phyloP scores from a whole-genome alignment of 2,113 vertebrate genomes.

The Hiodon tergisus region DNA sequence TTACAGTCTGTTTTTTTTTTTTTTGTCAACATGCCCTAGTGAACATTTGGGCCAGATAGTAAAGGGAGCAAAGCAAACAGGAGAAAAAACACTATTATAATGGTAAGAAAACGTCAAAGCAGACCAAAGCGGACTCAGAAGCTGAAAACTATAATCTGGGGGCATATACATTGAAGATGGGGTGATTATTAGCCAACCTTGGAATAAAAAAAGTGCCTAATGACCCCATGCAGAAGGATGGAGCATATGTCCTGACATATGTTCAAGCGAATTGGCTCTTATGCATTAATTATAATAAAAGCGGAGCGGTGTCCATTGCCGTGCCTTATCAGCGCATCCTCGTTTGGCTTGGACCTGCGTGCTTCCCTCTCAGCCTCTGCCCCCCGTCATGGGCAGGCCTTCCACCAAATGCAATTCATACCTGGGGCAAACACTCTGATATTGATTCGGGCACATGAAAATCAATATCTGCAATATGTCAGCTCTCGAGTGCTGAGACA shows the following conservation, averaged over 20 bases:
- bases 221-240: conserved; percentile 3
- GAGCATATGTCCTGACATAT: conserved; percentile 42
- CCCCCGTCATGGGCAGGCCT: not conserved
- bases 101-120: not conserved
- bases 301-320: conserved; percentile 20
- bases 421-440: conserved; percentile 18
- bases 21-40: not conserved
- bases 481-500: conserved; percentile 46
- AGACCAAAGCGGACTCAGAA: not conserved
- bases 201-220: conserved; percentile 23
- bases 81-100: not conserved
- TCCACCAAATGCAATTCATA: conserved; percentile 6
- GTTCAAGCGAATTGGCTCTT: conserved; percentile 25
- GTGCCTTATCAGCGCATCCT: conserved; percentile 25
- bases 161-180: not conserved
- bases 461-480: conserved; percentile 62
- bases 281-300: conserved; percentile 27
- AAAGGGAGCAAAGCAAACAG: not conserved
- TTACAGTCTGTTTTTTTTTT: not conserved
- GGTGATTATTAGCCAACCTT: conserved; percentile 33
- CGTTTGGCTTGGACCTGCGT: conserved; percentile 5
- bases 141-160: not conserved
- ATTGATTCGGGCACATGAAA: conserved; percentile 50
- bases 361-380: not conserved
- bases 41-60: not conserved